Evolutionary conservation across 1,140 invertebrate genomes (phyloP).

Genomic region (Neodiprion pinetum): DNA sequence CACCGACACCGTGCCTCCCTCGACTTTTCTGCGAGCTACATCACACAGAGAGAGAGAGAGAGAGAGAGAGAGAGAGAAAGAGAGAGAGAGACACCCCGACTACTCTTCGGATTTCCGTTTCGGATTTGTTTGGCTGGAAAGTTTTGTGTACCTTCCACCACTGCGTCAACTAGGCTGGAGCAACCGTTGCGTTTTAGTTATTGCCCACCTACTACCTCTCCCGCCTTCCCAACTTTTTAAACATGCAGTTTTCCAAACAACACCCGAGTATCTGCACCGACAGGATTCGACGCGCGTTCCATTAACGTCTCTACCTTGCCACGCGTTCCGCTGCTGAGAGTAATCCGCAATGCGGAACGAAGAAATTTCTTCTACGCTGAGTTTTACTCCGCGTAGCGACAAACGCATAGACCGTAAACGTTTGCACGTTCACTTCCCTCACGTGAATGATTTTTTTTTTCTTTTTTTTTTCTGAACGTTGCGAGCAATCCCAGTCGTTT

Average conservation of each 20-base stretch:
- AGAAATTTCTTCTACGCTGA: no score
- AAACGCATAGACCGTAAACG: no score
- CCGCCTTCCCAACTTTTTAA: not conserved
- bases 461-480: no score
- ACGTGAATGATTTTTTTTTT: no score
- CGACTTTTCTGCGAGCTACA: conserved; percentile 4
- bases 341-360: no score
- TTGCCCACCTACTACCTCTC: not conserved
- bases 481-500: no score
- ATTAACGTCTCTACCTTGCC: not conserved
- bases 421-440: no score
- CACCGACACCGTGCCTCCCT: conserved; percentile 15
- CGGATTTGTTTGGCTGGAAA: conserved; percentile 60
- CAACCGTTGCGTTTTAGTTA: conserved; percentile 7
- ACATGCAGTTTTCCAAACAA: not conserved
- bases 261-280: not conserved
- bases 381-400: no score
- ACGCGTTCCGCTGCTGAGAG: not conserved
- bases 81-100: conserved; percentile 18
- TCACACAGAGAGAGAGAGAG: conserved; percentile 15
- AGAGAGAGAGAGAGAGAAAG: not conserved
- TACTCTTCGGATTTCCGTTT: conserved; percentile 53
- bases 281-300: not conserved
- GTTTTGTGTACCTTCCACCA: conserved; percentile 46
- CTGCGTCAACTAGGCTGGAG: not conserved